phyloP scores from a whole-genome alignment of 2,888 invertebrate genomes.

The Stenodema calcarata region DNA sequence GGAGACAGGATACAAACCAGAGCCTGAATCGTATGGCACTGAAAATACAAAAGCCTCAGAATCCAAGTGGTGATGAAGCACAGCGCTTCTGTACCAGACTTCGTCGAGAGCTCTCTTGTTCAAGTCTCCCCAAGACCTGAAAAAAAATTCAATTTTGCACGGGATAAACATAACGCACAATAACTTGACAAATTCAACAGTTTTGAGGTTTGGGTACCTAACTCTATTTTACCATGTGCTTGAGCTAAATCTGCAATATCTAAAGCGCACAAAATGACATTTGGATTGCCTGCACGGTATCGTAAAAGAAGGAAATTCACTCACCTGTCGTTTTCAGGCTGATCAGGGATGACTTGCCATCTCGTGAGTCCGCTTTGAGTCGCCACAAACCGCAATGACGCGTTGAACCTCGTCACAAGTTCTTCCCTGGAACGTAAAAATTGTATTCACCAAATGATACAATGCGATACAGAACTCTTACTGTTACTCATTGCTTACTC shows the following conservation, averaged over 20 bases:
- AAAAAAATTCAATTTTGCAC: no score
- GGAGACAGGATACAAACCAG: slow-evolving; percentile 53
- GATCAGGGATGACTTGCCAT: slow-evolving; percentile 74
- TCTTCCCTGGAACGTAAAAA: slow-evolving; percentile 59
- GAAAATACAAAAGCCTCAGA: slow-evolving; percentile 78
- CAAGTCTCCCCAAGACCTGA: slow-evolving; percentile 71
- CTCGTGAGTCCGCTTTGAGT: slow-evolving; percentile 89
- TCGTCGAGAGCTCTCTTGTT: slow-evolving; percentile 83
- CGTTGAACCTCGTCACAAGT: slow-evolving; percentile 73
- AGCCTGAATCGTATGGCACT: slow-evolving; percentile 70
- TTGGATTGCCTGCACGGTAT: no score
- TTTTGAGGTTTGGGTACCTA: no score
- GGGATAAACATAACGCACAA: no score
- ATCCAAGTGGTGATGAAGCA: slow-evolving; percentile 81
- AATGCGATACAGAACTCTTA: background rate
- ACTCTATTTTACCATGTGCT: no score
- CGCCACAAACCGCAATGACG: slow-evolving; percentile 80
- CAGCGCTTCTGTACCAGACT: slow-evolving; percentile 89
- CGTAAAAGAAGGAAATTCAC: no score
- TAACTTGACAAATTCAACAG: no score
- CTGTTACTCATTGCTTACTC: slow-evolving; percentile 54
- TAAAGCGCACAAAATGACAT: no score
- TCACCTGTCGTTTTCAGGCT: slow-evolving; percentile 48
- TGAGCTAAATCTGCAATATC: no score
- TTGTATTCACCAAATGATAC: no score